Conservation (phyloP, 2,797 vertebrate species). For the Tragopan temminckii region DNA sequence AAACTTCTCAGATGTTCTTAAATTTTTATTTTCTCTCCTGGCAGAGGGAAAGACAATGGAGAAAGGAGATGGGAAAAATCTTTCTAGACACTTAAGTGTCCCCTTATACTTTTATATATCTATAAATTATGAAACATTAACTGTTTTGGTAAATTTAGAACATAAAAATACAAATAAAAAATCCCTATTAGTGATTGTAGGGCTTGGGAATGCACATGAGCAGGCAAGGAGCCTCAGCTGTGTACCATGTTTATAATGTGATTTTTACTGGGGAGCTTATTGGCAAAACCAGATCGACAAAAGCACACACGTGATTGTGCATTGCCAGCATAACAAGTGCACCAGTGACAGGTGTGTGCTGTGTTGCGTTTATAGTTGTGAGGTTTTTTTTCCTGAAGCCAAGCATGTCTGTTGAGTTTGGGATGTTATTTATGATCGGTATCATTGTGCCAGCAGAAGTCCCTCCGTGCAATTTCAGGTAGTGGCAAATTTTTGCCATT, state of each 20-base stretch:
- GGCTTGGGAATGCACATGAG: background rate
- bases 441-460: background rate
- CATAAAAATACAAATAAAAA: background rate
- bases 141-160: background rate
- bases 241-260: accelerated
- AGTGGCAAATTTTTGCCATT: background rate
- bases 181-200: background rate
- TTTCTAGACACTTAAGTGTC: background rate
- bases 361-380: background rate
- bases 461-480: background rate
- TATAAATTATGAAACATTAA: background rate
- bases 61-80: background rate
- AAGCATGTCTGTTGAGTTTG: background rate
- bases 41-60: background rate
- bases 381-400: background rate
- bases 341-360: background rate
- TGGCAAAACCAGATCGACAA: background rate
- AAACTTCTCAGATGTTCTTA: background rate
- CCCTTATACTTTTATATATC: background rate
- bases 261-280: background rate
- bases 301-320: background rate
- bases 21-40: background rate
- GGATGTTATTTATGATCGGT: background rate
- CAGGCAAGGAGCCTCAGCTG: background rate
- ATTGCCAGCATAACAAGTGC: background rate